A percentile compares a stretch with the other conserved stretches of the same genome.
These are phyloP conservation scores for Leptopilina clavipes DNA, from an alignment of 1,140 invertebrate genomes.

Conservation along the genomic window DNA sequence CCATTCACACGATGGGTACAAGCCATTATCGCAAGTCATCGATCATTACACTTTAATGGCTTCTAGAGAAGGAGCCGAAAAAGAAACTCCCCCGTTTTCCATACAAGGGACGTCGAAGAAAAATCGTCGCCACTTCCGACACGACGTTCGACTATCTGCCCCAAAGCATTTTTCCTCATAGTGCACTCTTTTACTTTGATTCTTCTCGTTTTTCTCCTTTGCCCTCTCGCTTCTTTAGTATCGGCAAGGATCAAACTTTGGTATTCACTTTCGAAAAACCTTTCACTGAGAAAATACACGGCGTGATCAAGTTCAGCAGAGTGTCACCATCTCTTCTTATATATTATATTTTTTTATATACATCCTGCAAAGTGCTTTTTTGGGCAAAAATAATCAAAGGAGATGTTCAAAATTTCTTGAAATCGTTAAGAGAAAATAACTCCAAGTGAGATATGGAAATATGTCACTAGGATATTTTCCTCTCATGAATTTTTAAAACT, in stretches of 20 bases:
- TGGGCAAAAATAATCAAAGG: too few species aligned
- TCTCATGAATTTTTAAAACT: too few species aligned
- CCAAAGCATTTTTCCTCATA: constrained; percentile 44
- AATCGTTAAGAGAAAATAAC: too few species aligned
- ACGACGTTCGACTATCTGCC: constrained; percentile 45
- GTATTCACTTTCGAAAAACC: constrained; percentile 22
- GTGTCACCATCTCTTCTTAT: not conserved
- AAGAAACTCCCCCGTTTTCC: constrained; percentile 47
- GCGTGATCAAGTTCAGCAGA: constrained; percentile 2
- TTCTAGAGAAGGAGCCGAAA: constrained; percentile 45
- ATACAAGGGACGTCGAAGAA: constrained; percentile 62
- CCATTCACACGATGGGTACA: constrained; percentile 45
- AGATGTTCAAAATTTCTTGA: too few species aligned
- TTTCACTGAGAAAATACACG: constrained; percentile 15
- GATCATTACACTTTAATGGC: constrained; percentile 69
- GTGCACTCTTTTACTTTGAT: constrained; percentile 49
- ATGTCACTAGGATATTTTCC: too few species aligned
- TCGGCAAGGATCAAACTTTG: not conserved
- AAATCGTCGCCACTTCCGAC: constrained; percentile 66
- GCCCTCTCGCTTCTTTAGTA: not conserved
- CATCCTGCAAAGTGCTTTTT: too few species aligned
- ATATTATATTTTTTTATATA: too few species aligned
- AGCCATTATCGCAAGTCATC: constrained; percentile 61
- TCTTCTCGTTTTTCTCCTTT: constrained; percentile 50
- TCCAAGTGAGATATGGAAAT: too few species aligned